Evolutionary conservation across 2,113 vertebrate species (phyloP).

Genomic region (Psammodynastes pulverulentus): DNA sequence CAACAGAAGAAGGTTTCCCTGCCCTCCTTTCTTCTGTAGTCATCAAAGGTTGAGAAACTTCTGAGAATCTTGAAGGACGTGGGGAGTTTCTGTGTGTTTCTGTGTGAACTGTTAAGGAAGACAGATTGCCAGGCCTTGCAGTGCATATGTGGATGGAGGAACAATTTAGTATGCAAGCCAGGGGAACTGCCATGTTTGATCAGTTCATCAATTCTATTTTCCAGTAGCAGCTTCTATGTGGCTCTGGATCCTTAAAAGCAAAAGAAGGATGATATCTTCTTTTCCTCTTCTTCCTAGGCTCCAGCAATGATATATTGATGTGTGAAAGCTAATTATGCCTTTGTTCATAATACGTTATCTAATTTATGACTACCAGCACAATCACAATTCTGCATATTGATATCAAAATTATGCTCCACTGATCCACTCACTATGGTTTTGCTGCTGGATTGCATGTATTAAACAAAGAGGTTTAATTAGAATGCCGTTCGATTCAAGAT

Average conservation of each 20-base stretch:
- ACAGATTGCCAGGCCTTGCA: background rate
- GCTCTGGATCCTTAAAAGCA: background rate
- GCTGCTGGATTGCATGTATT: background rate
- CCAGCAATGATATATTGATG: background rate
- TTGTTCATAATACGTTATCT: background rate
- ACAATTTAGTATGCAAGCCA: background rate
- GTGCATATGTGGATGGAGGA: background rate
- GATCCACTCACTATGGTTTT: background rate
- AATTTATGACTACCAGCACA: background rate
- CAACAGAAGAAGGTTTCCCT: background rate
- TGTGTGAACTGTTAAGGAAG: background rate
- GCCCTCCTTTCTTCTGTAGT: background rate
- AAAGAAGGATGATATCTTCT: background rate
- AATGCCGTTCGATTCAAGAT: background rate
- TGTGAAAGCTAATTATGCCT: background rate
- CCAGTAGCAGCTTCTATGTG: background rate
- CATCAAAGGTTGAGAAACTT: background rate
- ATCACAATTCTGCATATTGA: background rate
- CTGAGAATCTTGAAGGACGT: background rate
- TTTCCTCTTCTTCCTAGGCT: background rate
- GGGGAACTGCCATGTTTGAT: background rate
- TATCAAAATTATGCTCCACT: background rate
- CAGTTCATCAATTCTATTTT: background rate
- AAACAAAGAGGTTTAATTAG: background rate
- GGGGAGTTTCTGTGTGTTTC: background rate